Conservation (phyloP, 2,113 vertebrate species). For the Acrocephalus arundinaceus region DNA sequence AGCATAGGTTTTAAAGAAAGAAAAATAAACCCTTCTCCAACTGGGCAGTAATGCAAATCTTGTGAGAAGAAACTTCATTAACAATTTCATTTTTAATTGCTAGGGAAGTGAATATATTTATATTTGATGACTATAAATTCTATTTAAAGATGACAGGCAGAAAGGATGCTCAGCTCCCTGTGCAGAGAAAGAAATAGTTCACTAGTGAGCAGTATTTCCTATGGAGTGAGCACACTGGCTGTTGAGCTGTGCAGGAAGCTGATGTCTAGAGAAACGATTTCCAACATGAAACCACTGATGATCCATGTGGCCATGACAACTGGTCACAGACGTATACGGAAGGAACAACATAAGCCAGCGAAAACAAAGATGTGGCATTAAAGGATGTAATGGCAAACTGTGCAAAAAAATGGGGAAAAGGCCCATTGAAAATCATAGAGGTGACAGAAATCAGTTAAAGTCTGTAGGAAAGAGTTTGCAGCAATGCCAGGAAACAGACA, state of each 20-base stretch:
- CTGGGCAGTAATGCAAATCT: background rate
- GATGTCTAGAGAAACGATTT: background rate
- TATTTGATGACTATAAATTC: background rate
- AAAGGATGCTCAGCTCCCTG: background rate
- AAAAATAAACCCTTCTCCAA: background rate
- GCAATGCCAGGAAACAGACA: background rate
- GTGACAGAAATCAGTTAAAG: background rate
- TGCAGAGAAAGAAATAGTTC: background rate
- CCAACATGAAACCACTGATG: background rate
- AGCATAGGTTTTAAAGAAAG: background rate
- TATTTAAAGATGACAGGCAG: background rate
- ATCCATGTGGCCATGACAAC: background rate
- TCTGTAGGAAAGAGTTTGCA: background rate
- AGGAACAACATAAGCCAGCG: background rate
- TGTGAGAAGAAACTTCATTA: background rate
- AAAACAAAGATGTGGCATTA: background rate
- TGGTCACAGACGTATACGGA: background rate
- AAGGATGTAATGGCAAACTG: background rate
- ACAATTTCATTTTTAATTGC: background rate
- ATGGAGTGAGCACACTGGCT: background rate
- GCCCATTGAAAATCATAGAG: background rate
- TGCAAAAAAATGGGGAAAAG: background rate
- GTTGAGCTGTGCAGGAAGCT: background rate
- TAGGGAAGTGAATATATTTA: background rate
- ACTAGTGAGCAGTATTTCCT: background rate